Evolutionary conservation across 2,113 vertebrate genomes (phyloP).

Genomic region (Osmerus eperlanus): DNA sequence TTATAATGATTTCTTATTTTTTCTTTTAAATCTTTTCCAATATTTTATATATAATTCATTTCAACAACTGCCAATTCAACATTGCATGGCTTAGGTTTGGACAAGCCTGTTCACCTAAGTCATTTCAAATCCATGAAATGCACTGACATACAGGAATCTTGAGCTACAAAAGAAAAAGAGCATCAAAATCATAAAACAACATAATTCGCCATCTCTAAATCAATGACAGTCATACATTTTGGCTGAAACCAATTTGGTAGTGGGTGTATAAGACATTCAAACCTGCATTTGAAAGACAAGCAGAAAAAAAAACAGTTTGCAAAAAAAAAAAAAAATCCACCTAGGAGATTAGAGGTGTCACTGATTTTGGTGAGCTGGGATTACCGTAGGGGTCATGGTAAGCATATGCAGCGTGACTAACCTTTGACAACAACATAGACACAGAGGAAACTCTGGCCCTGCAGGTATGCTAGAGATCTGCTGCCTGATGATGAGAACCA

Average conservation of each 20-base stretch:
- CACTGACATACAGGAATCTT: slow-evolving; percentile 39
- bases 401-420: no score
- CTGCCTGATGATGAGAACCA: no score
- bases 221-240: slow-evolving; percentile 29
- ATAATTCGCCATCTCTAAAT: slow-evolving; percentile 19
- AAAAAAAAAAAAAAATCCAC: slow-evolving; percentile 13
- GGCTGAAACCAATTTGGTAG: slow-evolving; percentile 47
- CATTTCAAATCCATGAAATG: slow-evolving; percentile 26
- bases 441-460: no score
- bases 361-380: not conserved
- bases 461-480: no score
- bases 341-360: slow-evolving; percentile 1
- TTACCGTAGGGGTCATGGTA: no score
- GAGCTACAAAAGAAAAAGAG: slow-evolving; percentile 28
- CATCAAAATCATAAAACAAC: slow-evolving; percentile 21
- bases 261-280: slow-evolving; percentile 48
- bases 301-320: not conserved
- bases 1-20: slow-evolving; percentile 54
- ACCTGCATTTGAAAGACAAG: slow-evolving; percentile 14
- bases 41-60: slow-evolving; percentile 35
- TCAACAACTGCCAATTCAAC: slow-evolving; percentile 23
- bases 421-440: no score
- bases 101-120: slow-evolving; percentile 22
- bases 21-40: slow-evolving; percentile 44
- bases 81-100: slow-evolving; percentile 8